These are phyloP conservation scores for Gracilinanus agilis DNA, from an alignment of 2,113 vertebrate species.

Conservation along the genomic window DNA sequence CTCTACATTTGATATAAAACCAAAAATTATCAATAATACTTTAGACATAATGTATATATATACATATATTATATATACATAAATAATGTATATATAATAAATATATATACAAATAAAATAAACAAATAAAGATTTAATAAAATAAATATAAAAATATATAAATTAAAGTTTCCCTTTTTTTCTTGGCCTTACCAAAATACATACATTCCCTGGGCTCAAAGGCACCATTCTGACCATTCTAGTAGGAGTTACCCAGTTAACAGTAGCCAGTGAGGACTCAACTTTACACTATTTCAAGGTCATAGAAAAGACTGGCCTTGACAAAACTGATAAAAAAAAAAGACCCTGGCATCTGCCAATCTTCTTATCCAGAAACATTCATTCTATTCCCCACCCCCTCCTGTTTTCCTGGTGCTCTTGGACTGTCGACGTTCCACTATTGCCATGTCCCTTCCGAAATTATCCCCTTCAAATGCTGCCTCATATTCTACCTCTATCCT, in stretches of 20 bases:
- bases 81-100: too few relatives aligned
- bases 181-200: background rate
- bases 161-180: background rate
- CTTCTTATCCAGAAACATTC: background rate
- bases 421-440: background rate
- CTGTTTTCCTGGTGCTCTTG: background rate
- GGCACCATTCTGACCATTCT: background rate
- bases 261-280: background rate
- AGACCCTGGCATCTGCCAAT: background rate
- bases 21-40: background rate
- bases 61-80: too few relatives aligned
- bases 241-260: background rate
- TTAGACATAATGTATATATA: too few relatives aligned
- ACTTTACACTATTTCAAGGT: background rate
- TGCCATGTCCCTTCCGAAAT: background rate
- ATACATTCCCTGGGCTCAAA: background rate
- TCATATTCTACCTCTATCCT: background rate
- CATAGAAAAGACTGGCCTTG: background rate
- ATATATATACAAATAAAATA: too few relatives aligned
- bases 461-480: background rate
- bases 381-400: background rate
- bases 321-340: background rate
- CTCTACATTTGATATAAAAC: background rate
- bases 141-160: background rate
- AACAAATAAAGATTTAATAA: too few relatives aligned